phyloP scores from a whole-genome alignment of 2,113 vertebrate species.

The Ciconia boyciana region DNA sequence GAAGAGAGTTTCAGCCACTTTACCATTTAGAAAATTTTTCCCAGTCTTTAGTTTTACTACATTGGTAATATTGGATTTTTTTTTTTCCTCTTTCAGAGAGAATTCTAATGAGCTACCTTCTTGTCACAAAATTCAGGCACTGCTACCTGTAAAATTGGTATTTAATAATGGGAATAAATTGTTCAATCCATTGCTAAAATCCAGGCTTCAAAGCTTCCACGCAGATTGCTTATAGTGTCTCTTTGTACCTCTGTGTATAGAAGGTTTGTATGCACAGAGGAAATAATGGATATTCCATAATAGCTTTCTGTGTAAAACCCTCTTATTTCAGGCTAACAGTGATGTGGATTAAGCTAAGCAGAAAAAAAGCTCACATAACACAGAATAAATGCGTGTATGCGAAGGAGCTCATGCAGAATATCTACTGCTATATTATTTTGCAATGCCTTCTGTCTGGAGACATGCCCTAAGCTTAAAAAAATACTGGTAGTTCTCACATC shows the following conservation, averaged over 20 bases:
- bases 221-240: background rate
- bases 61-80: background rate
- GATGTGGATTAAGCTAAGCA: background rate
- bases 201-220: background rate
- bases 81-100: background rate
- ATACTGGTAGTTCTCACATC: background rate
- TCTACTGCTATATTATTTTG: background rate
- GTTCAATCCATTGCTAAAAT: background rate
- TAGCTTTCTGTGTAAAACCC: background rate
- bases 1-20: background rate
- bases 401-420: background rate
- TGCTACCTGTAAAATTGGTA: background rate
- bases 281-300: background rate
- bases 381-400: background rate
- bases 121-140: background rate
- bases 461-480: background rate
- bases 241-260: background rate
- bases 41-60: background rate
- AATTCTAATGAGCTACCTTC: background rate
- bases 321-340: background rate
- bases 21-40: background rate
- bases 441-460: background rate
- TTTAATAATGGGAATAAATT: background rate
- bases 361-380: background rate
- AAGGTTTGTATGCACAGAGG: background rate